Base-by-base conservation (phyloP, 1,140 invertebrate species). In the Drosophila funebris region DNA sequence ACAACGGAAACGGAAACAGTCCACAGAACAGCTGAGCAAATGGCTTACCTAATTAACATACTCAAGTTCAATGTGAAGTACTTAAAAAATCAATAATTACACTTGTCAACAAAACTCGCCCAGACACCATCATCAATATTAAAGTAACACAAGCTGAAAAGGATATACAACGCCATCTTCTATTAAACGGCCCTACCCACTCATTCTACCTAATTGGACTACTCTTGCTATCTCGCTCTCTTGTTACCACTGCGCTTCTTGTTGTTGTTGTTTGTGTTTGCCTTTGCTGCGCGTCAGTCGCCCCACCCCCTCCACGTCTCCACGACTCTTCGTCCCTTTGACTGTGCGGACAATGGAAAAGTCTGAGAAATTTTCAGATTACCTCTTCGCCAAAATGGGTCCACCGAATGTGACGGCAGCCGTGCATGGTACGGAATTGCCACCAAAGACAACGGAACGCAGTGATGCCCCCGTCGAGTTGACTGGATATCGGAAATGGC, bases 381-480 rank as follows among this genome's bases (percentile, higher is more conserved):
- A 95, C 92, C 93, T 95, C 90, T 95, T 95, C 92, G 94, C 95
- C 90, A 95, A 95, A 93, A 95, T 96, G 94, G 94, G 94, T 80
- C 93, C 93, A 84, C 92, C 93, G 80, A 93, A 93, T 63, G 75
- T 74, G 70, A 78, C 80, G 70, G 84, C 84, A 27, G 89, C 76
- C 67, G 92, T 92, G 82, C 93, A 92, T 90, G 93, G 93, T 91
- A 94, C 93, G 81, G 93, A 94, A 90, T 92, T 93, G 92, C 93
- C 93, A 69, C 93, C 93, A 73, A 93, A 93, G 74, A 87, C 83
- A 27, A 93, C 93, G 73, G 93, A 93, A 71, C 92, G 93, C 75
- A 87, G 91, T 64, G 92, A 92, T 27, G 93, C 93, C 18, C 94
- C 94, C 67, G 92, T 93, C 48, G 95, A 95, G 92, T 93, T 94